Evolutionary conservation across 2,797 vertebrate species (phyloP).

Genomic region (Brachymystax lenok): DNA sequence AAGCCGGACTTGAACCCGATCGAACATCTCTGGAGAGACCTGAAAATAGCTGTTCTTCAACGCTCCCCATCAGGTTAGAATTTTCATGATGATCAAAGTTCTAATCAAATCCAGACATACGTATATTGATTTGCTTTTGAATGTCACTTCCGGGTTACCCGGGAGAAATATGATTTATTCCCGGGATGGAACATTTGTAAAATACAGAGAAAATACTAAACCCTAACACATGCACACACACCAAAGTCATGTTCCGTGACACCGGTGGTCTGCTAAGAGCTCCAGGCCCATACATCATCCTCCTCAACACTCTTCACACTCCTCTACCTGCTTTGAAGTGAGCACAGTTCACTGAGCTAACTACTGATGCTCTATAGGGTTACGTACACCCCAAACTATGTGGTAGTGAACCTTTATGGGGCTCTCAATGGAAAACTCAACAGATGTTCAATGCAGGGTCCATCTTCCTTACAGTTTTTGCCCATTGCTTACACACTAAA

Average conservation of each 20-base stretch:
- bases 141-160: too few species aligned
- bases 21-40: too few species aligned
- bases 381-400: slow-evolving; percentile 59
- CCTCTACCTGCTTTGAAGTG: slow-evolving; percentile 73
- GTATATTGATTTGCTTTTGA: too few species aligned
- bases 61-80: too few species aligned
- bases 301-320: slow-evolving; percentile 62
- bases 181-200: too few species aligned
- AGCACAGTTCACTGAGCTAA: slow-evolving; percentile 68
- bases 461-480: slow-evolving; percentile 20
- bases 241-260: slow-evolving; percentile 58
- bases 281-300: slow-evolving; percentile 68
- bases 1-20: too few species aligned
- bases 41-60: too few species aligned
- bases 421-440: slow-evolving; percentile 67
- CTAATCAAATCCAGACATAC: too few species aligned
- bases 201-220: too few species aligned
- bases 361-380: slow-evolving; percentile 69
- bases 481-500: too few species aligned
- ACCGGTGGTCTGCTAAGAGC: slow-evolving; percentile 67
- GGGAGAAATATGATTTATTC: too few species aligned
- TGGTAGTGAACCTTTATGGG: slow-evolving; percentile 67
- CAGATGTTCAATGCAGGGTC: slow-evolving; percentile 65
- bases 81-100: too few species aligned
- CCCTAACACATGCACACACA: slow-evolving; percentile 22